Evolutionary conservation across 2,797 vertebrate species (phyloP).

Genomic region (Neosilurus hyrtlii): DNA sequence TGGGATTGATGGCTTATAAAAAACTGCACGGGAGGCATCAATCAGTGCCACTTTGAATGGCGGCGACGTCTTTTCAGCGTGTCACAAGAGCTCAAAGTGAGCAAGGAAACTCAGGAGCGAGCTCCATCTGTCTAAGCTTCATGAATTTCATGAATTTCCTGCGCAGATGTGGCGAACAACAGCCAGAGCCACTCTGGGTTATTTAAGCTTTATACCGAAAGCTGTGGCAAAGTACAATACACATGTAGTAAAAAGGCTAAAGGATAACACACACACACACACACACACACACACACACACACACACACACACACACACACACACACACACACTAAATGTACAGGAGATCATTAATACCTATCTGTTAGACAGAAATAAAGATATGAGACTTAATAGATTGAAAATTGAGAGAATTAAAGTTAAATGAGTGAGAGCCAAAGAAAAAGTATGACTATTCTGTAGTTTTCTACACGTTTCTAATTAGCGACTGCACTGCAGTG

Average conservation of each 20-base stretch:
- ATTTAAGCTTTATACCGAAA: conserved; percentile 30
- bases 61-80: conserved; percentile 41
- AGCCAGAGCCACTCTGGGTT: conserved; percentile 25
- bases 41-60: conserved; percentile 50
- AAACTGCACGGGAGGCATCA: conserved; percentile 47
- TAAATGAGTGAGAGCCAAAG: neutral
- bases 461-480: conserved; percentile 17
- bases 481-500: neutral
- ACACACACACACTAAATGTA: neutral
- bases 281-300: conserved; percentile 4
- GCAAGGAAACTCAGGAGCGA: conserved; percentile 32
- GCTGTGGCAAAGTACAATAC: conserved; percentile 23
- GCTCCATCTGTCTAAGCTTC: conserved; percentile 38
- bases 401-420: neutral
- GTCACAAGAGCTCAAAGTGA: conserved; percentile 33
- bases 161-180: conserved; percentile 13
- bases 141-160: conserved; percentile 38
- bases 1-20: conserved; percentile 48
- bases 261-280: conserved; percentile 9
- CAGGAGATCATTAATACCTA: neutral
- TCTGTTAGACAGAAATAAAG: neutral
- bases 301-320: conserved; percentile 13
- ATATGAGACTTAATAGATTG: neutral
- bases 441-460: neutral
- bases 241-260: conserved; percentile 30